A percentile compares a stretch with the other conserved stretches of the same genome.
phyloP scores from a whole-genome alignment of 2,888 invertebrate species.

The Drosophila pegasa region DNA sequence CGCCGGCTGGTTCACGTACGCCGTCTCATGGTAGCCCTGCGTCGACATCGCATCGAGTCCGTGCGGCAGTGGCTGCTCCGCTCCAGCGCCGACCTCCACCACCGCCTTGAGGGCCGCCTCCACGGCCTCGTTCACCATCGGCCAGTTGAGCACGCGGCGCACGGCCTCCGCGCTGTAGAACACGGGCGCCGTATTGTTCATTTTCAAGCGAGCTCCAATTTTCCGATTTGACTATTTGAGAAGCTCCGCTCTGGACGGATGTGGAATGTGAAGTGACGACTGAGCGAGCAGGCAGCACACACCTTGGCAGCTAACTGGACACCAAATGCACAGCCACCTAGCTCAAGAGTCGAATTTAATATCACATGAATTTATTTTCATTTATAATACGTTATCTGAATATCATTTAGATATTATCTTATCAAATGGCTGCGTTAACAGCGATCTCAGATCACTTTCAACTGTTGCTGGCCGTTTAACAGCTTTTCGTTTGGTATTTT shows the following conservation, averaged over 20 bases:
- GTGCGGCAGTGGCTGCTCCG: not conserved
- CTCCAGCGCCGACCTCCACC: not conserved
- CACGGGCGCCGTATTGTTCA: conserved; percentile 37
- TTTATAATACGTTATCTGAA: no score
- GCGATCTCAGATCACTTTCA: not conserved
- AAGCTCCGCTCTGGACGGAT: not conserved
- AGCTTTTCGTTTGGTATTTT: conserved; percentile 1
- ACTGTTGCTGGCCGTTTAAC: conserved; percentile 1
- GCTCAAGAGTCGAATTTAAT: no score
- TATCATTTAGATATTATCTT: no score
- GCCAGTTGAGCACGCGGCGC: conserved; percentile 83
- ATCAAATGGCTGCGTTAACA: not conserved
- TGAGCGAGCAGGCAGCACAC: not conserved
- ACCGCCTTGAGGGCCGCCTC: conserved; percentile 84
- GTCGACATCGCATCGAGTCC: no score
- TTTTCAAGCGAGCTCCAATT: not conserved
- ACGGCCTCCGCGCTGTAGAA: conserved; percentile 83
- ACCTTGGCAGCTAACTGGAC: not conserved
- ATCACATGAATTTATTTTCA: no score
- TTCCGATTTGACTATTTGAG: not conserved
- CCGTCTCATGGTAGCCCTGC: not conserved
- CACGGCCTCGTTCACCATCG: conserved; percentile 82
- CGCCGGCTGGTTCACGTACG: conserved; percentile 80
- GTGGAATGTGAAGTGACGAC: not conserved
- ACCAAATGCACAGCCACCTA: not conserved